Evolutionary conservation across 2,888 invertebrate species (phyloP).

Genomic region (Eutolmus rufibarbis): DNA sequence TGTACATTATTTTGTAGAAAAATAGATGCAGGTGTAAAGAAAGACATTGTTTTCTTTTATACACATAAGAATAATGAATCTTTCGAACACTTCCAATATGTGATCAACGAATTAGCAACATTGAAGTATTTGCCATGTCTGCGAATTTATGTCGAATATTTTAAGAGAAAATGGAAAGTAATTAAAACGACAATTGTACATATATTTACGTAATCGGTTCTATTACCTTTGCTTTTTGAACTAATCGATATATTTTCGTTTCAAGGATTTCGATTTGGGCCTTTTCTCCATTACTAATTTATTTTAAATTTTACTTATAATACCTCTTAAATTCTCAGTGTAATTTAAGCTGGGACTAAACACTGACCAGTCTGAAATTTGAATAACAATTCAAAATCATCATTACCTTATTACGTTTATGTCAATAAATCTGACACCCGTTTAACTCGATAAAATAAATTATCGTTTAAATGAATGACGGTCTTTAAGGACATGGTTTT

Average conservation of each 20-base stretch:
- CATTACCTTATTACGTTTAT: too few species aligned
- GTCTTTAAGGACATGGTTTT: not conserved
- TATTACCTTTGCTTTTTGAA: too few species aligned
- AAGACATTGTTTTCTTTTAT: not conserved
- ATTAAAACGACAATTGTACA: not conserved
- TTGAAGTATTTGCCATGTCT: not conserved
- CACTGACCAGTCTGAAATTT: too few species aligned
- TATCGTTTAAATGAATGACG: not conserved
- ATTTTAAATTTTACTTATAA: too few species aligned
- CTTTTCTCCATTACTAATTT: too few species aligned
- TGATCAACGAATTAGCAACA: not conserved
- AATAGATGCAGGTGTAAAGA: not conserved
- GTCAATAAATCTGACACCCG: not conserved
- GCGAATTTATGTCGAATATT: not conserved
- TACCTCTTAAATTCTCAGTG: too few species aligned
- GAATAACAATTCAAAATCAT: too few species aligned
- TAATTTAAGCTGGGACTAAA: too few species aligned
- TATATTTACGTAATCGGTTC: not conserved
- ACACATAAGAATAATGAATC: not conserved
- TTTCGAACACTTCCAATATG: not conserved
- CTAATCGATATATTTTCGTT: too few species aligned
- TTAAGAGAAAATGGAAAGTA: not conserved
- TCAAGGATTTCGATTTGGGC: too few species aligned
- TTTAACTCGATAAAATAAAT: not conserved
- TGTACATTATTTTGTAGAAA: not conserved